Base-by-base conservation (phyloP, 2,888 invertebrate species). In the Cataglyphis livida region DNA sequence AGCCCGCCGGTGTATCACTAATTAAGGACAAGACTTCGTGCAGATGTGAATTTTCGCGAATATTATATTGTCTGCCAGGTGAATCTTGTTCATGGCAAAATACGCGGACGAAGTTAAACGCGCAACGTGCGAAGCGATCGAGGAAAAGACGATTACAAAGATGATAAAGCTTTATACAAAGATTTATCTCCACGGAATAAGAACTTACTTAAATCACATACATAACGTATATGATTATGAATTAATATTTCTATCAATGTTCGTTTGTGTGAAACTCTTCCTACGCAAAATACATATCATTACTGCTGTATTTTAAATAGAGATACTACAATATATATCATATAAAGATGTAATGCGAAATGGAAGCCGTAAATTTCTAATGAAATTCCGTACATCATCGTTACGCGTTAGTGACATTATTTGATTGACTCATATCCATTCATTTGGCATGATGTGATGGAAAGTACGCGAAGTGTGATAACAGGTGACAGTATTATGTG, bases 1-100 rank as follows among this genome's bases (percentile, higher is more conserved):
- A 65, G 64, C 59, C 66, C 54, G 65, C 70, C 76, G 82, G 44
- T 62, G 82, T 51, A 64, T 73, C 83, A 73, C 87, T 89, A 89
- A 89, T 89, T 89, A 89, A 76, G 89, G 85, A 86, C 89, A 88
- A 89, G 85, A 89, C 88, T 89, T 89, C 82, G 64, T 84, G 82
- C 85, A 71, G 83, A 51, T 51, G 84, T 84, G 87, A 83, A 86
- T 88, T 85, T 84, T 89, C 74, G 84, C 75, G 79, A 82, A 62
- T 38, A 18, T 51, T 51, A 44, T 35, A 59, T 59, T 59, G 32
- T 21, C 35, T 59, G 18, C 25, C 44, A 18, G 28, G 71, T 71
- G 35, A 71, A 70, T 32, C 10, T 78, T 57, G 32, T 41, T 66
- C 66, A 9, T n/a, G 10, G 12, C 32, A n/a, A 79, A 71, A 71